Percentiles rank a stretch among this genome's conserved stretches.
Evolutionary conservation across 1,140 invertebrate genomes (phyloP).

Genomic region (Choristoneura fumiferana): DNA sequence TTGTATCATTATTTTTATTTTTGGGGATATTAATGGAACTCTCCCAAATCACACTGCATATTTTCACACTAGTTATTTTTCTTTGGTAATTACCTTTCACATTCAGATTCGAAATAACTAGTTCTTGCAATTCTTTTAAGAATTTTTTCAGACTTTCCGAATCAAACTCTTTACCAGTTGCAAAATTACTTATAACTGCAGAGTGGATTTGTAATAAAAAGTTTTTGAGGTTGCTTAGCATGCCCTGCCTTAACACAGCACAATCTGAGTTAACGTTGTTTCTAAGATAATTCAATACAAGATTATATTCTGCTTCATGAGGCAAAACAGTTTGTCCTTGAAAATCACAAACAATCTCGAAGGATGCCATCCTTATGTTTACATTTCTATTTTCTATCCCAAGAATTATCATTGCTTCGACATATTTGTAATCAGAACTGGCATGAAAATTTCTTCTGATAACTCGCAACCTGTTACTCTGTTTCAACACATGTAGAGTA

Average conservation of each 20-base stretch:
- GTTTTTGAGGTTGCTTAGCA: slow-evolving; percentile 52
- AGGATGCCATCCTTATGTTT: slow-evolving; percentile 55
- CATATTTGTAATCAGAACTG: slow-evolving; percentile 17
- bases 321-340: slow-evolving; percentile 48
- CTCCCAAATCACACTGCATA: slow-evolving; percentile 43
- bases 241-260: slow-evolving; percentile 61
- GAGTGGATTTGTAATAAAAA: slow-evolving; percentile 50
- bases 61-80: slow-evolving; percentile 61
- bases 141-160: slow-evolving; percentile 38
- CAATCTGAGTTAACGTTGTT: slow-evolving; percentile 71
- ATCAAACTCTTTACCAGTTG: slow-evolving; percentile 24
- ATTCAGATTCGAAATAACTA: slow-evolving; percentile 49
- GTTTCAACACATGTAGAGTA: slow-evolving; percentile 54
- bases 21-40: slow-evolving; percentile 42
- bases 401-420: slow-evolving; percentile 29
- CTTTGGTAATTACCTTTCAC: slow-evolving; percentile 70
- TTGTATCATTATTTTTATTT: slow-evolving; percentile 43
- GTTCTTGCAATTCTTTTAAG: slow-evolving; percentile 43
- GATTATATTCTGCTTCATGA: slow-evolving; percentile 41
- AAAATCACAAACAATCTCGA: slow-evolving; percentile 62
- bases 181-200: slow-evolving; percentile 35
- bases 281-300: slow-evolving; percentile 52
- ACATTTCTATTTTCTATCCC: slow-evolving; percentile 48
- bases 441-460: slow-evolving; percentile 38
- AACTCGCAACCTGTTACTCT: slow-evolving; percentile 59